Conservation (phyloP, 1,140 invertebrate species). For the Euwallacea fornicatus region DNA sequence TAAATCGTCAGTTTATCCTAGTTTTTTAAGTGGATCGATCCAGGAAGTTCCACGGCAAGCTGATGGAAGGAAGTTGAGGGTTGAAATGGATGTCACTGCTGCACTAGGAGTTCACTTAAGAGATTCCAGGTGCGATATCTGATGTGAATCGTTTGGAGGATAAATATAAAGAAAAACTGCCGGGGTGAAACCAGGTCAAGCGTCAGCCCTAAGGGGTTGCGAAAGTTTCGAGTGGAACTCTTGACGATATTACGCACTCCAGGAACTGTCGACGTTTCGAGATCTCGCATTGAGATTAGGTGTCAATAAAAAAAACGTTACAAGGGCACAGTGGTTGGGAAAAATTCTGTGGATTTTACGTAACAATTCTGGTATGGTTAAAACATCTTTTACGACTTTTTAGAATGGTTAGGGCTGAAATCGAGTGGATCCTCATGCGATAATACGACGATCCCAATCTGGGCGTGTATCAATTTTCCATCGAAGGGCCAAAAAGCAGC, state of each 20-base stretch:
- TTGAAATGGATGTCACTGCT: not conserved
- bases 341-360: no score
- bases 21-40: constrained; percentile 15
- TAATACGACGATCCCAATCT: no score
- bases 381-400: no score
- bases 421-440: no score
- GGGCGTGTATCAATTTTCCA: no score
- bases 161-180: constrained; percentile 4
- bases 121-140: not conserved
- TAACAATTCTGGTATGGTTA: no score
- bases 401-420: no score
- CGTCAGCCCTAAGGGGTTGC: constrained; percentile 17
- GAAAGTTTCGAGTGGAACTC: constrained; percentile 25
- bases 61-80: not conserved
- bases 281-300: constrained; percentile 3
- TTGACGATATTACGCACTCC: constrained; percentile 25
- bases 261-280: constrained; percentile 6
- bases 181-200: constrained; percentile 28
- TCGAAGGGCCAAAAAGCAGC: no score
- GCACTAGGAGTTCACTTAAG: not conserved
- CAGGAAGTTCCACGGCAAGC: not conserved
- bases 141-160: not conserved
- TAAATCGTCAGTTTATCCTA: constrained; percentile 32
- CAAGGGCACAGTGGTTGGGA: not conserved
- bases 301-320: constrained; percentile 1